phyloP scores from a whole-genome alignment of 2,113 vertebrate genomes.

The Myiozetetes cayanensis region DNA sequence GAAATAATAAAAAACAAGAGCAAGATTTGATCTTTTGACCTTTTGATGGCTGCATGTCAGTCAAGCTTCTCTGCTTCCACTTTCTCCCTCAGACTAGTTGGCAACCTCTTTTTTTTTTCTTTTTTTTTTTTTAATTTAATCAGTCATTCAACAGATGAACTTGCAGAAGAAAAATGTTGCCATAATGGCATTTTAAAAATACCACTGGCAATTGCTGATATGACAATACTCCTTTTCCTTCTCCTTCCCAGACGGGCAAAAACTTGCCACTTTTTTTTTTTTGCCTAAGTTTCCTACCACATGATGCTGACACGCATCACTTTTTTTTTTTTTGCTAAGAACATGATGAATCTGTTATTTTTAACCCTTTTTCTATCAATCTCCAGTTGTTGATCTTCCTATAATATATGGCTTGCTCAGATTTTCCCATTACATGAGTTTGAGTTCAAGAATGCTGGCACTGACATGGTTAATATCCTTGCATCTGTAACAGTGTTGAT shows the following conservation, averaged over 20 bases:
- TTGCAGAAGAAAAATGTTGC: constrained; percentile 6
- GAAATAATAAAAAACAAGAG: constrained; percentile 1
- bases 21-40: constrained; percentile 33
- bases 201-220: constrained; percentile 16
- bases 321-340: background rate
- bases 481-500: background rate
- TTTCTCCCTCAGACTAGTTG: background rate
- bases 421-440: background rate
- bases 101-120: background rate
- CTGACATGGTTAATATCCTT: background rate
- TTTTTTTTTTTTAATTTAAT: background rate
- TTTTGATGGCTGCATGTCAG: background rate
- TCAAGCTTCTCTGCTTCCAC: background rate
- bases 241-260: background rate
- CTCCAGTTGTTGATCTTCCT: background rate
- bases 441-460: background rate
- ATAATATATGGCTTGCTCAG: background rate
- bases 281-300: constrained; percentile 22
- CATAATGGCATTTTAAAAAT: constrained; percentile 54
- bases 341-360: background rate
- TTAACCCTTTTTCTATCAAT: background rate
- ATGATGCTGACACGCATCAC: background rate
- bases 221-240: constrained; percentile 42
- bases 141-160: background rate
- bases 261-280: background rate